phyloP scores from a whole-genome alignment of 2,888 invertebrate species.

The Apoda limacodes region DNA sequence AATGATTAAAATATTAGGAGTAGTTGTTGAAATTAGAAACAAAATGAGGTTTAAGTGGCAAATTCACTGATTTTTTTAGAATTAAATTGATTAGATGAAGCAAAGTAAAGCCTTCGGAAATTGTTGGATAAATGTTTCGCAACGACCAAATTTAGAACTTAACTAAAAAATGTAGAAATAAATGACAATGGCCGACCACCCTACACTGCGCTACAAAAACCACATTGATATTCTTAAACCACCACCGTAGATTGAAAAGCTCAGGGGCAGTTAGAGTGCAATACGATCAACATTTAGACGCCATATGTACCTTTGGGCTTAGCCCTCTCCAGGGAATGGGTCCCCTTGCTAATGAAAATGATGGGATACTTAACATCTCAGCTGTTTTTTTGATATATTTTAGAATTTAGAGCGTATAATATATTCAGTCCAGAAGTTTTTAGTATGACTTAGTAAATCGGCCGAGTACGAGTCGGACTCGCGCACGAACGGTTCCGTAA shows the following conservation, averaged over 20 bases:
- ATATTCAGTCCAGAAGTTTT: too few relatives aligned
- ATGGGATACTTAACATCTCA: conserved; percentile 23
- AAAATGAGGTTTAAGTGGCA: too few relatives aligned
- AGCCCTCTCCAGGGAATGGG: conserved; percentile 38
- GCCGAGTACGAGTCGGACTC: too few relatives aligned
- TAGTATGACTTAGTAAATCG: too few relatives aligned
- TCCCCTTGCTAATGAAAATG: conserved; percentile 45
- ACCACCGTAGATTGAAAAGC: conserved; percentile 15
- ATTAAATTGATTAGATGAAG: too few relatives aligned
- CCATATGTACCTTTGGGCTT: conserved; percentile 63
- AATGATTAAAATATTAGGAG: too few relatives aligned
- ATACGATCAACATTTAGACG: conserved; percentile 64
- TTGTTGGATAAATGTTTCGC: conserved; percentile 1
- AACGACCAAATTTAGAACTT: conserved; percentile 2
- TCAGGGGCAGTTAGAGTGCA: conserved; percentile 31
- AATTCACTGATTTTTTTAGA: too few relatives aligned
- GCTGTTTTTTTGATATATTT: too few relatives aligned
- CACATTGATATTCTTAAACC: conserved; percentile 29
- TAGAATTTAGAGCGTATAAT: too few relatives aligned
- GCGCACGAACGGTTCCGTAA: too few relatives aligned
- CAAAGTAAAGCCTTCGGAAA: conserved; percentile 1
- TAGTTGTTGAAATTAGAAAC: too few relatives aligned
- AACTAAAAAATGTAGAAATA: conserved; percentile 7
- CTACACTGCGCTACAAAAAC: conserved; percentile 13
- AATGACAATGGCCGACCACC: neutral